Conservation (phyloP, 2,113 vertebrate genomes). For the Loxodonta africana region DNA sequence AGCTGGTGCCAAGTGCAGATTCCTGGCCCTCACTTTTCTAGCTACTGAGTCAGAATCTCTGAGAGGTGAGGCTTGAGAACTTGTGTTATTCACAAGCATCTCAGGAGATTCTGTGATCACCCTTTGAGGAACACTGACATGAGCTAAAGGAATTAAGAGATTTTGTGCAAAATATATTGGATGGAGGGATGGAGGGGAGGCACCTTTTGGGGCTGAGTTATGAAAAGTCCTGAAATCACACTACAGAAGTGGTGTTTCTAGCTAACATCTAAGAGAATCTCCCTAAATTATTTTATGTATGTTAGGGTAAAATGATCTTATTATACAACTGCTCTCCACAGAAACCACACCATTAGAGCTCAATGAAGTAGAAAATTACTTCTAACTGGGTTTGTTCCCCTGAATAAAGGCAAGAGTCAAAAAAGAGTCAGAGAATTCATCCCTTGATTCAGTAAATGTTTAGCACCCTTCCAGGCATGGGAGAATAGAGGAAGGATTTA, state of each 20-base stretch:
- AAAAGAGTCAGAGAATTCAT: conserved; percentile 1
- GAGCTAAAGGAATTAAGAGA: background rate
- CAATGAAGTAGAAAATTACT: conserved; percentile 72
- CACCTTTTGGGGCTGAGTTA: background rate
- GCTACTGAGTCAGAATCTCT: background rate
- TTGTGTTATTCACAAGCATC: background rate
- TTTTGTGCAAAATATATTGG: background rate
- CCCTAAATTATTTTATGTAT: conserved; percentile 28
- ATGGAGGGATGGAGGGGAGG: background rate
- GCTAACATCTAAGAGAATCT: conserved; percentile 34
- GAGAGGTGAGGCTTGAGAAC: background rate
- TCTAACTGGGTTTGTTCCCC: conserved; percentile 60
- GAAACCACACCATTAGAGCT: conserved; percentile 60
- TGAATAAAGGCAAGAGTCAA: conserved; percentile 23
- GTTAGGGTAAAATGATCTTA: conserved; percentile 68
- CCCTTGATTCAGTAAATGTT: background rate
- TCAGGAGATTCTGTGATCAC: background rate
- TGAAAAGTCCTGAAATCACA: background rate
- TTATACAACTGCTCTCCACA: conserved; percentile 50
- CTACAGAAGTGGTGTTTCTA: background rate
- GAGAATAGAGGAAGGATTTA: background rate
- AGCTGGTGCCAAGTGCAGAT: background rate
- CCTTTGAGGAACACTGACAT: background rate
- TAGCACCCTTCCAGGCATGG: background rate
- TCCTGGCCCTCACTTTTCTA: background rate